Conservation (phyloP, 2,888 invertebrate species). For the Thymelicus lineola region DNA sequence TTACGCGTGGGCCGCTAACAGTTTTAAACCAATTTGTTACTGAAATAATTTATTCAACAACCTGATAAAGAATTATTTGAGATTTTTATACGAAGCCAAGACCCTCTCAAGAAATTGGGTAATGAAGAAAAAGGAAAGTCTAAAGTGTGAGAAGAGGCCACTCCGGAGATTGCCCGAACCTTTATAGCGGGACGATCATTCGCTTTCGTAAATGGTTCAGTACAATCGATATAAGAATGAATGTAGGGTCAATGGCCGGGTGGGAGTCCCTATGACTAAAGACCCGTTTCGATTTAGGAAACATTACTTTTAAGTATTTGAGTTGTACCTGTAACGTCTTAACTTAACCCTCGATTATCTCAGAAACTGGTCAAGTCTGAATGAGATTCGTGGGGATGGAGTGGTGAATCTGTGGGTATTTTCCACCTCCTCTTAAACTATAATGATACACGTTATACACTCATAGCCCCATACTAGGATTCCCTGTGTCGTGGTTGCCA, state of each 20-base stretch:
- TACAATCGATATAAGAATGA: constrained; percentile 26
- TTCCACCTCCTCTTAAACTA: no score
- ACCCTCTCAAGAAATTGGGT: constrained; percentile 15
- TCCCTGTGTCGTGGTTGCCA: no score
- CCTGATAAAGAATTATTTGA: background rate
- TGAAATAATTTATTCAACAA: background rate
- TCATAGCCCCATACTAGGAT: no score
- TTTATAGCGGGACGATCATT: constrained; percentile 30
- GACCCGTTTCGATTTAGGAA: background rate
- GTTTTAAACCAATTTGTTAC: background rate
- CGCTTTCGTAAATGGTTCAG: constrained; percentile 21
- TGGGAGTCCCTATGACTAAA: background rate
- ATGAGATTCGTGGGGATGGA: no score
- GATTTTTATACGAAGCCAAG: constrained; percentile 5
- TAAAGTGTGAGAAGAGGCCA: constrained; percentile 22
- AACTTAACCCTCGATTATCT: no score
- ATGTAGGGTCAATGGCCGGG: constrained; percentile 9
- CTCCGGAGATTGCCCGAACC: constrained; percentile 25
- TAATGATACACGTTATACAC: background rate
- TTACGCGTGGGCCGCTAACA: no score
- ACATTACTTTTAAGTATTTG: background rate
- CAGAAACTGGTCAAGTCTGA: no score
- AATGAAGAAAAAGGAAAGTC: constrained; percentile 27
- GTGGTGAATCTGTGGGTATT: no score
- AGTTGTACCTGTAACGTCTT: background rate